These are phyloP conservation scores for Sebastes matsubarae DNA, from an alignment of 2,797 vertebrate species.

Conservation along the genomic window DNA sequence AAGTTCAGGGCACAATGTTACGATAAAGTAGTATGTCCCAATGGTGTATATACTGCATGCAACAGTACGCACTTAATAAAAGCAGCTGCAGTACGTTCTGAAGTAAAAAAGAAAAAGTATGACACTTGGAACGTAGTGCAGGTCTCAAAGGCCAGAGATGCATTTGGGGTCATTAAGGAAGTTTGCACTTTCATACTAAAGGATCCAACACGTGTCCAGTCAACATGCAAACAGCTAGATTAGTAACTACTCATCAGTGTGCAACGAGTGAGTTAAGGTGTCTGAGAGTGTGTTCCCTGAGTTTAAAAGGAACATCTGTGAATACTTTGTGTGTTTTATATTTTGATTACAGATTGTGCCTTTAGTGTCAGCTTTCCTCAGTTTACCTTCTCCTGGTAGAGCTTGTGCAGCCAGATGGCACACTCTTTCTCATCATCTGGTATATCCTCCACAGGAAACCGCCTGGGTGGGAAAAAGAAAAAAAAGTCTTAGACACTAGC, in stretches of 20 bases:
- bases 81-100: too few species aligned
- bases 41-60: too few species aligned
- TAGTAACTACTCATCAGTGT: background rate
- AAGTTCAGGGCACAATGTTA: too few species aligned
- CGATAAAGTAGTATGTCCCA: too few species aligned
- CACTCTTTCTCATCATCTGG: constrained; percentile 93
- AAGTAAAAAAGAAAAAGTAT: too few species aligned
- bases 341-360: background rate
- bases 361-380: background rate
- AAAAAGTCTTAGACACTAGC: background rate
- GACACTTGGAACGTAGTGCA: too few species aligned
- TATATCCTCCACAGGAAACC: constrained; percentile 94
- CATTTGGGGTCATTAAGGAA: background rate
- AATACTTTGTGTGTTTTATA: background rate
- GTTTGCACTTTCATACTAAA: background rate
- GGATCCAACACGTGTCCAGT: background rate
- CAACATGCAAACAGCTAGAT: background rate
- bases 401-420: constrained; percentile 94
- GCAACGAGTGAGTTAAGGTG: background rate
- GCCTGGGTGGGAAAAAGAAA: constrained; percentile 75
- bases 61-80: too few species aligned
- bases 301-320: background rate
- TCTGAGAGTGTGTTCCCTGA: background rate
- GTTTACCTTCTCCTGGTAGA: constrained; percentile 97
- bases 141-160: background rate